These are phyloP conservation scores for Stenolophus ochropezus DNA, from an alignment of 2,888 invertebrate genomes.

Conservation along the genomic window DNA sequence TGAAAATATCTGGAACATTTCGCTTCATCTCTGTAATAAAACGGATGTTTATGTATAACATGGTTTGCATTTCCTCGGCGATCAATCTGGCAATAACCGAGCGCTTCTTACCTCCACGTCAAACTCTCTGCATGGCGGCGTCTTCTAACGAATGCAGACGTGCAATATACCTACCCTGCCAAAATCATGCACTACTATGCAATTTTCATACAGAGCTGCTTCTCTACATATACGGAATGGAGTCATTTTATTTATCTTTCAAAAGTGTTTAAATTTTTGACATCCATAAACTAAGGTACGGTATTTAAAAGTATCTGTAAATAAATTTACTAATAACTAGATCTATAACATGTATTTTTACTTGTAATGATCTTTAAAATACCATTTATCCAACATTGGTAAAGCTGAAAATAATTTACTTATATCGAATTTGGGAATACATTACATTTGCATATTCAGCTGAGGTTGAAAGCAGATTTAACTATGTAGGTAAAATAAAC, in stretches of 20 bases:
- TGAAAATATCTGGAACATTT: constrained; percentile 37
- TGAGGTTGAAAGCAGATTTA: no score
- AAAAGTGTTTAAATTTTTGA: background rate
- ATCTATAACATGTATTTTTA: no score
- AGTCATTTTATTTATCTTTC: background rate
- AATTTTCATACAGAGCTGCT: background rate
- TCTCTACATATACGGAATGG: background rate
- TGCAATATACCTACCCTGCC: background rate
- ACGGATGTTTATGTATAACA: constrained; percentile 43
- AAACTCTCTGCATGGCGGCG: background rate
- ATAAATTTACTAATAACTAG: no score
- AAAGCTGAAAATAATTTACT: no score
- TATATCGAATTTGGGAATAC: no score
- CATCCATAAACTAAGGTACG: no score
- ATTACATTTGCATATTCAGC: no score
- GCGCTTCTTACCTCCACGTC: background rate
- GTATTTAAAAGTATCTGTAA: no score
- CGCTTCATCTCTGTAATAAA: constrained; percentile 35
- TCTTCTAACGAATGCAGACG: background rate
- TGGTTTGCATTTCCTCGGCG: constrained; percentile 37
- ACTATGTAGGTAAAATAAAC: no score
- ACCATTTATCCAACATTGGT: no score
- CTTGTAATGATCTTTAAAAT: no score
- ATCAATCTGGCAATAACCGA: constrained; percentile 15
- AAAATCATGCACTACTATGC: background rate